phyloP scores from a whole-genome alignment of 2,888 invertebrate genomes.

The Microctonus brassicae region DNA sequence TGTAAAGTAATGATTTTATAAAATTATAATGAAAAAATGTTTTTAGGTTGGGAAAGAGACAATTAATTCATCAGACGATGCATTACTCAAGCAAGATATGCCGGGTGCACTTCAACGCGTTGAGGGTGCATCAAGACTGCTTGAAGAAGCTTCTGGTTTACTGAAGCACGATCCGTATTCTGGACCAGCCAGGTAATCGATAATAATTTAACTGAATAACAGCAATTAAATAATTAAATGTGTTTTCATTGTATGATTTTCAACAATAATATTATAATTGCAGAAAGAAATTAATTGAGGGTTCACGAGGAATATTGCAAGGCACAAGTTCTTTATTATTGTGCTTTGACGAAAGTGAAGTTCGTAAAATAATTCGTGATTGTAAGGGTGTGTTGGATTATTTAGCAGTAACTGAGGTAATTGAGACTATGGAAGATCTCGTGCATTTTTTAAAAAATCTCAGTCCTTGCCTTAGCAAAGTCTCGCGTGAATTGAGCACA shows the following conservation, averaged over 20 bases:
- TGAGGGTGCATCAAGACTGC: conserved; percentile 92
- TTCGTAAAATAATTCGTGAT: conserved; percentile 96
- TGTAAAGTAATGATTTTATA: neutral
- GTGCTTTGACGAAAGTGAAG: conserved; percentile 99
- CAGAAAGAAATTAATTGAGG: conserved; percentile 92
- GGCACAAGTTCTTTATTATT: conserved; percentile 96
- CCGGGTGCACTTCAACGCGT: conserved; percentile 94
- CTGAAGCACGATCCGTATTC: conserved; percentile 95
- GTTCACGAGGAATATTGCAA: conserved; percentile 95
- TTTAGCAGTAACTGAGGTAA: conserved; percentile 97
- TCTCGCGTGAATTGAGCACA: conserved; percentile 92
- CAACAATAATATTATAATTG: too few species aligned
- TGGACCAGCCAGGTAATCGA: conserved; percentile 88
- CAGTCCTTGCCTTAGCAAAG: conserved; percentile 88
- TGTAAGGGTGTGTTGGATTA: conserved; percentile 97
- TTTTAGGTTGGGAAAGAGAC: conserved; percentile 95
- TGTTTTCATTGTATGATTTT: too few species aligned
- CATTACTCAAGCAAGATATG: conserved; percentile 97
- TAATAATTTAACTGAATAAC: too few species aligned
- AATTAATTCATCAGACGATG: conserved; percentile 97
- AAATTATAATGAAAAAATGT: neutral
- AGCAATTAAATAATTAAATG: too few species aligned
- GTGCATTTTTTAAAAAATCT: conserved; percentile 96
- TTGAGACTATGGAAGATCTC: conserved; percentile 97
- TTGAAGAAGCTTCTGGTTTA: conserved; percentile 97